Conservation (phyloP, 2,113 vertebrate genomes). For the Pygoscelis antarcticus region DNA sequence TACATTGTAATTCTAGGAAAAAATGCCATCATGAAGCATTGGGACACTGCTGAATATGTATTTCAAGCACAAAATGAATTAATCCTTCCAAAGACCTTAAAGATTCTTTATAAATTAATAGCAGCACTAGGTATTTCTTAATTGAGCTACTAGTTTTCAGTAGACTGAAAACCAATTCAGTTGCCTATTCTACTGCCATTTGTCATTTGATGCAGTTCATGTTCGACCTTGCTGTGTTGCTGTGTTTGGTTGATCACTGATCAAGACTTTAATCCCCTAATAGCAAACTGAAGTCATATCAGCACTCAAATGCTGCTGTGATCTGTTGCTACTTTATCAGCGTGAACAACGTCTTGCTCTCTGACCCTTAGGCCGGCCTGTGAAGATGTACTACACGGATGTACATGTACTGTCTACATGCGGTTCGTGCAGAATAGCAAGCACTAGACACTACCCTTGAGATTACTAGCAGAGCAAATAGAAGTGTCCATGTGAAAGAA, state of each 20-base stretch:
- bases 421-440: neutral
- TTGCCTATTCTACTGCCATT: neutral
- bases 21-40: neutral
- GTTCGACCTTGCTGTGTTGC: neutral
- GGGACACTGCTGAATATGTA: neutral
- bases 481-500: neutral
- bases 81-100: neutral
- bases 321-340: neutral
- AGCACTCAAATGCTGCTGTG: neutral
- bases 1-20: neutral
- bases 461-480: neutral
- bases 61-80: neutral
- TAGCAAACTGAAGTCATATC: neutral
- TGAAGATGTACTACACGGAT: neutral
- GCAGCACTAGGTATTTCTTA: neutral
- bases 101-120: neutral
- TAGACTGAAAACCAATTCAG: neutral
- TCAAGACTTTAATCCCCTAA: neutral
- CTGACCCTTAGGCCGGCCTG: neutral
- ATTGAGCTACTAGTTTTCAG: neutral
- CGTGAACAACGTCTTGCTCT: neutral
- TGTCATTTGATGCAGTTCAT: neutral
- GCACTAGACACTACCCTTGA: neutral
- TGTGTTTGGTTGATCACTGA: neutral
- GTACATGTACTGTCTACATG: fast-evolving